These are phyloP conservation scores for Megalops atlanticus DNA, from an alignment of 2,113 vertebrate species.

Conservation along the genomic window DNA sequence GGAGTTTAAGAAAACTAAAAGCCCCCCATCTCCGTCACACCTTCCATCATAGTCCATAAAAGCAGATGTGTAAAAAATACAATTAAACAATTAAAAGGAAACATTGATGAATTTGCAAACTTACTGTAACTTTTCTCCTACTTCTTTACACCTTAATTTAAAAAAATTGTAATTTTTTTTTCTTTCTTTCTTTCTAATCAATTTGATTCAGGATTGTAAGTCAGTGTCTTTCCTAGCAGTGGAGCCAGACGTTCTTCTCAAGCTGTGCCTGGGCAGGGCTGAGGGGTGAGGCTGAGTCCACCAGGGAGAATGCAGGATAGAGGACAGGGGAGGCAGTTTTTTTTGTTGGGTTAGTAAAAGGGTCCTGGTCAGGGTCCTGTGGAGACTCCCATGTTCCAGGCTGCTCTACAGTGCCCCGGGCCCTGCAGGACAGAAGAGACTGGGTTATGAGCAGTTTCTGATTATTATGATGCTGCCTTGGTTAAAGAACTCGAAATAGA, in stretches of 20 bases:
- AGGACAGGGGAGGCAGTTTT: slow-evolving; percentile 17
- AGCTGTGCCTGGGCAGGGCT: not conserved
- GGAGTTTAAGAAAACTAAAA: not conserved
- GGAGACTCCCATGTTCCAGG: slow-evolving; percentile 35
- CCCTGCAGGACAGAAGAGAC: slow-evolving; percentile 43
- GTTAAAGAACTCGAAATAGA: not conserved
- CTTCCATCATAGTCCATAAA: slow-evolving; percentile 41
- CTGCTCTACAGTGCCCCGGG: slow-evolving; percentile 38
- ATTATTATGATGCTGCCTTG: not conserved
- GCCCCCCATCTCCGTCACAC: not conserved
- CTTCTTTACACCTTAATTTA: slow-evolving; percentile 27
- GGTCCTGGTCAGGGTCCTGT: slow-evolving; percentile 44
- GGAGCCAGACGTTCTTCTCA: slow-evolving; percentile 24
- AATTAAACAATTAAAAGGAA: slow-evolving; percentile 41
- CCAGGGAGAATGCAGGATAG: not conserved
- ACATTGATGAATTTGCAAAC: slow-evolving; percentile 30
- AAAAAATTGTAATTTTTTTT: not conserved
- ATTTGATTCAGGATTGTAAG: slow-evolving; percentile 37
- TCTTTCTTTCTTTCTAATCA: slow-evolving; percentile 15
- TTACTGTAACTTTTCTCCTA: slow-evolving; percentile 37
- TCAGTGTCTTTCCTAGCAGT: slow-evolving; percentile 14
- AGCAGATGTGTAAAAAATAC: slow-evolving; percentile 54
- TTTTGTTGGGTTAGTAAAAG: slow-evolving; percentile 39
- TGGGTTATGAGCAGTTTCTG: not conserved
- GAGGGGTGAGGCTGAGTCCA: slow-evolving; percentile 17